phyloP scores from a whole-genome alignment of 2,797 vertebrate genomes.

The Mus spretus region DNA sequence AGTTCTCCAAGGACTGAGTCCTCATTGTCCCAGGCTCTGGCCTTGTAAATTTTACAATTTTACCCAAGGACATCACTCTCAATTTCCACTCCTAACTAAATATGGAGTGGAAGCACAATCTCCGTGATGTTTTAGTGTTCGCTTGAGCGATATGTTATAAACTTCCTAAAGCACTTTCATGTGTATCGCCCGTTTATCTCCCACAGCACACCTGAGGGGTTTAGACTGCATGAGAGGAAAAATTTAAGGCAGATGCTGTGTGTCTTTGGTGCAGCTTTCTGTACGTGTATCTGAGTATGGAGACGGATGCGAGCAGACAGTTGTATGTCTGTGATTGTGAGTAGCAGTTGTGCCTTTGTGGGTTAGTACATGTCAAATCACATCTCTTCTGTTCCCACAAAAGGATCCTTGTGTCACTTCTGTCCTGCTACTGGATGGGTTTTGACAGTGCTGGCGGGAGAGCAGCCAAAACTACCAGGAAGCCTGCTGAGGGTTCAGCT shows the following conservation, averaged over 20 bases:
- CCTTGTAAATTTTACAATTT: background rate
- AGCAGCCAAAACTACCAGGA: background rate
- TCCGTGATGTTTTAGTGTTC: background rate
- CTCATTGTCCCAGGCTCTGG: background rate
- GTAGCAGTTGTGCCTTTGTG: background rate
- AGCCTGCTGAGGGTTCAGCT: background rate
- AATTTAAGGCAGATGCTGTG: background rate
- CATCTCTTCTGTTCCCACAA: background rate
- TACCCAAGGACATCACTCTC: background rate
- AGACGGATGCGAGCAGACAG: fast-evolving
- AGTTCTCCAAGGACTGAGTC: background rate
- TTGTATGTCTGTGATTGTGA: background rate
- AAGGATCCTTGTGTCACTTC: fast-evolving
- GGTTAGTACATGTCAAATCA: background rate
- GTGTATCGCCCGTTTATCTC: background rate
- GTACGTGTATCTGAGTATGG: background rate
- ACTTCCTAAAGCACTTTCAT: background rate
- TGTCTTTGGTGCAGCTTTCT: background rate
- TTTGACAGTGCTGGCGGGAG: background rate
- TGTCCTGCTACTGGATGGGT: background rate
- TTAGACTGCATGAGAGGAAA: background rate
- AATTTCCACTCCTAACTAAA: background rate
- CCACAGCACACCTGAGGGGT: background rate
- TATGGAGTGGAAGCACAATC: background rate
- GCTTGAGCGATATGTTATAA: background rate